Evolutionary conservation across 2,113 vertebrate genomes (phyloP).

Genomic region (Channa argus): DNA sequence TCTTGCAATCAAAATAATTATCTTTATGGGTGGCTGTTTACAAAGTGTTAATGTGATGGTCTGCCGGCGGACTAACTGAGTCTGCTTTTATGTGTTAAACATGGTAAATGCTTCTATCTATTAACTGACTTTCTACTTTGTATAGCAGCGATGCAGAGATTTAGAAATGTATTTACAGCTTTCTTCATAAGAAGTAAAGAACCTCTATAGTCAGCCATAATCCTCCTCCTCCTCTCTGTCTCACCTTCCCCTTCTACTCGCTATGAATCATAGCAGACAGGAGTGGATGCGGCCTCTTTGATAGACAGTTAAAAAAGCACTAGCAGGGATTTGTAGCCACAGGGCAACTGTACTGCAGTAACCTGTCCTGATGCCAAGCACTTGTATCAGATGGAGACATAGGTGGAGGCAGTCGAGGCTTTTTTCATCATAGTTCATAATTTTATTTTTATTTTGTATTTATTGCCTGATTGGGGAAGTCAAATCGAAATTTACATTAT

Average conservation of each 20-base stretch:
- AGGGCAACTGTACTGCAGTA: constrained; percentile 52
- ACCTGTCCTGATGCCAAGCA: constrained; percentile 61
- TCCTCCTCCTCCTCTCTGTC: constrained; percentile 11
- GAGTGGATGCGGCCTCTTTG: constrained; percentile 56
- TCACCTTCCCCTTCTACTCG: constrained; percentile 10
- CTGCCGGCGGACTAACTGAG: constrained; percentile 66
- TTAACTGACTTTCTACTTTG: constrained; percentile 57
- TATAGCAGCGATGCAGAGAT: constrained; percentile 16
- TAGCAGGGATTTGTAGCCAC: constrained; percentile 63
- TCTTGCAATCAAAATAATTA: constrained; percentile 86
- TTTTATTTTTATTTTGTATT: constrained; percentile 42
- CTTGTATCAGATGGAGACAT: constrained; percentile 40
- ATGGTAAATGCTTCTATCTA: constrained; percentile 59
- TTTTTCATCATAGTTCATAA: constrained; percentile 33
- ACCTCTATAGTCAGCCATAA: constrained; percentile 20
- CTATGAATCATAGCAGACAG: constrained; percentile 62
- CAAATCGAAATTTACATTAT: constrained; percentile 52
- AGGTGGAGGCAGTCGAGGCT: constrained; percentile 1
- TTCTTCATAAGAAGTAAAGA: constrained; percentile 36
- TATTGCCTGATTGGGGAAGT: constrained; percentile 43
- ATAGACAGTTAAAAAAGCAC: constrained; percentile 54
- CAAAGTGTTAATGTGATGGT: constrained; percentile 83
- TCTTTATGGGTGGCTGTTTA: constrained; percentile 81
- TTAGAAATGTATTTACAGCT: constrained; percentile 46
- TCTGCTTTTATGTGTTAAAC: constrained; percentile 72